Conservation (phyloP, 2,888 invertebrate genomes). For the Diaperis boleti region DNA sequence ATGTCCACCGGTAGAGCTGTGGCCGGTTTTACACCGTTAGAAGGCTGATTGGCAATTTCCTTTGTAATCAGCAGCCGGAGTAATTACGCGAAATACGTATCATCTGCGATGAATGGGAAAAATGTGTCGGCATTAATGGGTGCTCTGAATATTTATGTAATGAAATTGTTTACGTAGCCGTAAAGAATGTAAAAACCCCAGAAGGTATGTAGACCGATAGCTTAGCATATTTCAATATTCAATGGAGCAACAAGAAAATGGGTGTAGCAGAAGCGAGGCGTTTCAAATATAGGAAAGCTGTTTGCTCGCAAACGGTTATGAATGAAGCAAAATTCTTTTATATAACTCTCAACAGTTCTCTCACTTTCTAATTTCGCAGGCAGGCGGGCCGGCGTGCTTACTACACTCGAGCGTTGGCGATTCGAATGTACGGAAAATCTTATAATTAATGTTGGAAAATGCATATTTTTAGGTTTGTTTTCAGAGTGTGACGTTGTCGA, state of each 20-base stretch:
- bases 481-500: constrained; percentile 61
- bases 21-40: constrained; percentile 25
- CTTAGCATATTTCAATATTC: constrained; percentile 37
- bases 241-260: constrained; percentile 42
- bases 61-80: constrained; percentile 3
- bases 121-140: constrained; percentile 16
- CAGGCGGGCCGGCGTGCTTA: constrained; percentile 22
- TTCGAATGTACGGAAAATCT: constrained; percentile 17
- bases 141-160: constrained; percentile 38
- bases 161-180: constrained; percentile 38
- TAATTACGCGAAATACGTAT: neutral
- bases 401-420: constrained; percentile 11
- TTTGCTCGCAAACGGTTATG: constrained; percentile 46
- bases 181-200: constrained; percentile 39
- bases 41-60: constrained; percentile 28
- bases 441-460: constrained; percentile 42
- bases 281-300: constrained; percentile 40
- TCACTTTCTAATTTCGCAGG: constrained; percentile 51
- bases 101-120: constrained; percentile 12
- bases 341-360: constrained; percentile 43
- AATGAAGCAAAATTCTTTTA: constrained; percentile 50
- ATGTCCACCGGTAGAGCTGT: constrained; percentile 8
- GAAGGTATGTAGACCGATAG: constrained; percentile 37
- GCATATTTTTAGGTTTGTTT: constrained; percentile 63
- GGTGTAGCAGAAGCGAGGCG: constrained; percentile 44